Evolutionary conservation across 2,113 vertebrate genomes (phyloP).

Genomic region (Colossoma macropomum): DNA sequence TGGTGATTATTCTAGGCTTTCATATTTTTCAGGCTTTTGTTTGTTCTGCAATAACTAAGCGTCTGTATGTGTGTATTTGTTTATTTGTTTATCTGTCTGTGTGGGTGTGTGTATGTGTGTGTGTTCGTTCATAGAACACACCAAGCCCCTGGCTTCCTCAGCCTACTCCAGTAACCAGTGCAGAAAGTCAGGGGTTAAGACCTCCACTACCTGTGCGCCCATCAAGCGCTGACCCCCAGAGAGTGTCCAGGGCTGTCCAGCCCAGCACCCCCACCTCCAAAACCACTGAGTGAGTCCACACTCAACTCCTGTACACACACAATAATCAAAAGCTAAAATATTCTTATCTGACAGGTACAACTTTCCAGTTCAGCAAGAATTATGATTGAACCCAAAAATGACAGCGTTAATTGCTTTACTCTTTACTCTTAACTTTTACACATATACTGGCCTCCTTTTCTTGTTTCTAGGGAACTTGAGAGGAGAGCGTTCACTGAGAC

Average conservation of each 20-base stretch:
- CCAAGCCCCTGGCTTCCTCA: conserved; percentile 87
- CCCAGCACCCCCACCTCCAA: conserved; percentile 83
- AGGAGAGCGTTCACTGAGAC: conserved; percentile 80
- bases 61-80: not conserved
- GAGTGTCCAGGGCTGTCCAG: conserved; percentile 81
- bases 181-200: conserved; percentile 83
- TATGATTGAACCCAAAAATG: not conserved
- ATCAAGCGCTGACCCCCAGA: conserved; percentile 85
- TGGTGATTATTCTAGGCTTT: not conserved
- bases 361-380: conserved; percentile 1
- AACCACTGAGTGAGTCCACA: conserved; percentile 80
- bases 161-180: conserved; percentile 81
- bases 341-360: not conserved
- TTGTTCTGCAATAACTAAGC: not conserved
- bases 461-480: conserved; percentile 80
- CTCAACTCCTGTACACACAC: conserved; percentile 1
- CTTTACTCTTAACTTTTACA: not conserved
- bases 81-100: conserved; percentile 2
- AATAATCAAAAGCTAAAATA: not conserved
- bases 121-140: conserved; percentile 76
- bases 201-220: conserved; percentile 85
- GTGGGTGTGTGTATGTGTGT: not conserved
- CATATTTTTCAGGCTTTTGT: not conserved
- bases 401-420: not conserved
- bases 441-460: conserved; percentile 39